Conservation (phyloP, 1,140 invertebrate genomes). For the Drosophila aff. region DNA sequence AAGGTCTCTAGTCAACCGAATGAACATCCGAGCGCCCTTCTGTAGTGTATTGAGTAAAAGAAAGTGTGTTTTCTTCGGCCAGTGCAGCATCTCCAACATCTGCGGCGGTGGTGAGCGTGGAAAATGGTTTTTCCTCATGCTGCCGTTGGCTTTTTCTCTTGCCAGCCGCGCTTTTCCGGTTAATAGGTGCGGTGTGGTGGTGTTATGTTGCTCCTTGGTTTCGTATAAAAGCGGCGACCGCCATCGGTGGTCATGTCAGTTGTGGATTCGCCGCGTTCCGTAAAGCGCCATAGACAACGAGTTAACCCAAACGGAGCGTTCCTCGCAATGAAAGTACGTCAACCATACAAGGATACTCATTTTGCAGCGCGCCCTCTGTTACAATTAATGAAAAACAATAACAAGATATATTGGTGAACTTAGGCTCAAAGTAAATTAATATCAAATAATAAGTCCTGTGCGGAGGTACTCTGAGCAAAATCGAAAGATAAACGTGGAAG, state of each 20-base stretch:
- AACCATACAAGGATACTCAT: slow-evolving; percentile 14
- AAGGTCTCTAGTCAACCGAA: background rate
- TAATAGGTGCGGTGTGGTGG: slow-evolving; percentile 23
- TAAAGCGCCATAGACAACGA: slow-evolving; percentile 28
- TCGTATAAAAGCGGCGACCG: slow-evolving; percentile 61
- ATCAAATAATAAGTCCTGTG: background rate
- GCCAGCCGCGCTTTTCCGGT: slow-evolving; percentile 48
- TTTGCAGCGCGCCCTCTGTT: slow-evolving; percentile 17
- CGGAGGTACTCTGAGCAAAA: background rate
- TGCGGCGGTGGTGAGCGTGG: slow-evolving; percentile 16
- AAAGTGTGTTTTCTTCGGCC: background rate
- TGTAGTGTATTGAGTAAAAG: background rate
- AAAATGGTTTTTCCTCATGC: slow-evolving; percentile 43
- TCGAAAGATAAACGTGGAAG: background rate
- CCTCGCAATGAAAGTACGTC: slow-evolving; percentile 71
- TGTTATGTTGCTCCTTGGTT: slow-evolving; percentile 2
- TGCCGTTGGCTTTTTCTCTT: slow-evolving; percentile 31
- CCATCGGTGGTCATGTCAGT: slow-evolving; percentile 67
- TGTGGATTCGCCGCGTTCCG: slow-evolving; percentile 57
- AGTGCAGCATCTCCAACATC: slow-evolving; percentile 30
- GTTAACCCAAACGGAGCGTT: slow-evolving; percentile 43
- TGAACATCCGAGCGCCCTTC: too few species aligned
- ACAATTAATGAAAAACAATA: background rate
- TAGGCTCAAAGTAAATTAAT: background rate
- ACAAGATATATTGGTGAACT: background rate